A percentile compares a stretch with the other conserved stretches of the same genome.
These are phyloP conservation scores for Drosophila oshimai DNA, from an alignment of 1,140 invertebrate species.

Conservation along the genomic window DNA sequence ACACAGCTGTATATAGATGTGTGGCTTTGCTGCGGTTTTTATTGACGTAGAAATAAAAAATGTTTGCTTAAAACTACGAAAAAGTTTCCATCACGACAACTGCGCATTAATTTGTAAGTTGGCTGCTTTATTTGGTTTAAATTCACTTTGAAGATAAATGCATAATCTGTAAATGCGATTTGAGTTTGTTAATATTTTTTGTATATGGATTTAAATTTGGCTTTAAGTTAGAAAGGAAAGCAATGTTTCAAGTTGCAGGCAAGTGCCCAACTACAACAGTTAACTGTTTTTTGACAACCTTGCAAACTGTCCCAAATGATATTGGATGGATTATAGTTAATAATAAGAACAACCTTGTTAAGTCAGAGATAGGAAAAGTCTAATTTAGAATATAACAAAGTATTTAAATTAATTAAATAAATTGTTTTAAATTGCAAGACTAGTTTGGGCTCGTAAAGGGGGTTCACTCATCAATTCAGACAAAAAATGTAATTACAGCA, in stretches of 20 bases:
- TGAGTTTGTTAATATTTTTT: conserved; percentile 8
- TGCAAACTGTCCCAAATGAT: conserved; percentile 9
- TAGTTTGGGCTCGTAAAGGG: not conserved
- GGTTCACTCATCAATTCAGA: not conserved
- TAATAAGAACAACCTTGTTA: not conserved
- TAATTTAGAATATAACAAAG: not conserved
- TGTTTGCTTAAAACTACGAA: conserved; percentile 59
- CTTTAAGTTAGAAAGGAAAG: conserved; percentile 32
- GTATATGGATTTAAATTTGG: conserved; percentile 25
- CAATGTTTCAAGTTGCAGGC: conserved; percentile 19
- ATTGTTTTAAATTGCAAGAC: not conserved
- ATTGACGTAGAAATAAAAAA: conserved; percentile 52
- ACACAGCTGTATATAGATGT: conserved; percentile 19
- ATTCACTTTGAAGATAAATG: conserved; percentile 56
- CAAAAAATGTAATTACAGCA: not conserved
- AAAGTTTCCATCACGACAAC: conserved; percentile 53
- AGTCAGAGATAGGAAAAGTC: not conserved
- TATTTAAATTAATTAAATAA: not conserved
- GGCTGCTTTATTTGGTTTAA: conserved; percentile 10
- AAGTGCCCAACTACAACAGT: conserved; percentile 32
- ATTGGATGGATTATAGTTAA: not conserved
- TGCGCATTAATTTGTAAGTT: conserved; percentile 38
- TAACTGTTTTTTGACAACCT: conserved; percentile 16
- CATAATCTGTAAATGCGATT: conserved; percentile 62
- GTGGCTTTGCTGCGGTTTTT: conserved; percentile 34